Evolutionary conservation across 2,797 vertebrate genomes (phyloP).

Genomic region (Myiotriccus ornatus): DNA sequence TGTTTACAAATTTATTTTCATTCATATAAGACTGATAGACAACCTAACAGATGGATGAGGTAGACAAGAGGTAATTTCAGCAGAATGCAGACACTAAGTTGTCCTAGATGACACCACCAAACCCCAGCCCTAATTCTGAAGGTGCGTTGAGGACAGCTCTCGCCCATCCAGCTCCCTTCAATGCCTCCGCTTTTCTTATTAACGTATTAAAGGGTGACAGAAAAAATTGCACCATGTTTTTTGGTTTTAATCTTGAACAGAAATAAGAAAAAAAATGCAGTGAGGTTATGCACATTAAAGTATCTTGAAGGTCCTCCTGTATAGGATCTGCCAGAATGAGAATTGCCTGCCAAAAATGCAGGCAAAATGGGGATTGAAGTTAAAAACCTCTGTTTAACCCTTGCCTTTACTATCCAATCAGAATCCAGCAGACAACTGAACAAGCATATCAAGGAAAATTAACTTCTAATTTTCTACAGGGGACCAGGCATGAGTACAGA

Average conservation of each 20-base stretch:
- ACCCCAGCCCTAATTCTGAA: not conserved
- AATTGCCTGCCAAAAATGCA: not conserved
- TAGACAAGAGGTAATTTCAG: not conserved
- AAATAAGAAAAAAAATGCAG: not conserved
- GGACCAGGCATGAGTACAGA: not conserved
- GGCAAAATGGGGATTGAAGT: not conserved
- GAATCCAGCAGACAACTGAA: not conserved
- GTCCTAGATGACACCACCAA: not conserved
- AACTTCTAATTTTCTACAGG: not conserved
- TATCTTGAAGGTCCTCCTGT: not conserved
- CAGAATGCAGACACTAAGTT: not conserved
- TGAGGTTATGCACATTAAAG: not conserved
- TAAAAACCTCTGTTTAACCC: not conserved
- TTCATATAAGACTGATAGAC: not conserved
- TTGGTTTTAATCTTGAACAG: not conserved
- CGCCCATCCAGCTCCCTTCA: not conserved
- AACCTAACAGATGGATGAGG: not conserved
- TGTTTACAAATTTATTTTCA: not conserved
- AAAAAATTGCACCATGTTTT: not conserved
- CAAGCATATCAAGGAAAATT: not conserved
- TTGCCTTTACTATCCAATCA: not conserved
- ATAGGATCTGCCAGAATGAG: not conserved
- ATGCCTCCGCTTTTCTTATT: not conserved
- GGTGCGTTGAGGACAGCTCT: not conserved
- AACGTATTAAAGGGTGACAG: rapidly evolving